Base-by-base conservation (phyloP, 2,113 vertebrate species). In the Phalacrocorax aristotelis region DNA sequence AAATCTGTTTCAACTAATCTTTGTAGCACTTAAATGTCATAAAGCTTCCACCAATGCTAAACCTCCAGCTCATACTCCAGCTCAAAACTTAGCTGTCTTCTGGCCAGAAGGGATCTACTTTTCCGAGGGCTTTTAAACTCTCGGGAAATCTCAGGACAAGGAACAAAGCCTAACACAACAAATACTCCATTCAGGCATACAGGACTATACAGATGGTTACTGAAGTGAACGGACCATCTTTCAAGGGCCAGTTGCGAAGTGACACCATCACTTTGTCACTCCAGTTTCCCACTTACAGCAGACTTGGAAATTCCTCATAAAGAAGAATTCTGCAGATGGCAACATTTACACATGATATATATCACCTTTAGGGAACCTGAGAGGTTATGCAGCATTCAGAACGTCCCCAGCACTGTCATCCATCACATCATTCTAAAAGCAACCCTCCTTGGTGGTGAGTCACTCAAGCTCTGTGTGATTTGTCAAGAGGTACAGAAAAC, bases 261-360 rank as follows among this genome's bases (percentile, higher is more conserved):
- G 97, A 97, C 97, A 96, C 89, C 64, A 83, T 80, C 95, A 81
- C 84, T 97, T 96, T 96, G 93, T 97, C 95, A 96, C 90, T 91
- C 82, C 89, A 88, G 82, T 68, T 77, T 95, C 87, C 87, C 93
- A 93, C 90, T 90, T 89, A 40, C 74, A 27, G 64, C 75, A 66
- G 75, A 93, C 66, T 55, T 68, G 42, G 66, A 96, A 90, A 64
- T 86, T 77, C 89, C 90, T 91, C 38, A 62, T 32, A 36, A 91
- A 95, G 89, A 16, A 89, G 68, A 62, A 16, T 66, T 95, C 89
- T 68, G 91, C 96, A 97, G 95, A 96, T 94, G 96, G 94, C 87
- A 90, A 94, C 6, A 0, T 86, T 88, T 91, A 79, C 75, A 83
- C 29, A 80, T 32, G 85, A 93, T 40, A 87, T 48, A 22, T 83